A percentile compares a stretch with the other conserved stretches of the same genome.
These are phyloP conservation scores for Luffia ferchaultella DNA, from an alignment of 2,888 invertebrate genomes.

Conservation along the genomic window DNA sequence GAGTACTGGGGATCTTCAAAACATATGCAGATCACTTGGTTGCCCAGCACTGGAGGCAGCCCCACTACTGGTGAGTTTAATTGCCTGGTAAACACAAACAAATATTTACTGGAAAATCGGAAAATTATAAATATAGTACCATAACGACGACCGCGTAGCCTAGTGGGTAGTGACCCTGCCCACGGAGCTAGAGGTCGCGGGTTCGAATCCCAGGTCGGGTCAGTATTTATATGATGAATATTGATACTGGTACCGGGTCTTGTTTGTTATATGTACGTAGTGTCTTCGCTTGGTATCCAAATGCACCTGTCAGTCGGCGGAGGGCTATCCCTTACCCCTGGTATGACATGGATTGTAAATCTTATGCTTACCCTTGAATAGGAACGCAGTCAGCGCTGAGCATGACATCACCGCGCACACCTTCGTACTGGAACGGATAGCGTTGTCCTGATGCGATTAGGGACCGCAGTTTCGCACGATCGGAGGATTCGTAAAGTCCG, in stretches of 20 bases:
- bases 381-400: slow-evolving; percentile 74
- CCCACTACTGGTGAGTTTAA: slow-evolving; percentile 77
- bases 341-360: too few species aligned
- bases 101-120: too few species aligned
- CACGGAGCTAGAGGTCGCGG: too few species aligned
- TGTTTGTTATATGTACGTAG: too few species aligned
- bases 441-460: slow-evolving; percentile 66
- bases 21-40: slow-evolving; percentile 71
- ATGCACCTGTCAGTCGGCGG: too few species aligned
- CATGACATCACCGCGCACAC: slow-evolving; percentile 84
- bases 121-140: background rate
- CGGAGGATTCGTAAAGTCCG: slow-evolving; percentile 67
- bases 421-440: slow-evolving; percentile 73
- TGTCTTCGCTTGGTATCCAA: too few species aligned
- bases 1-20: slow-evolving; percentile 83
- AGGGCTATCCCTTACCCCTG: too few species aligned
- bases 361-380: slow-evolving; percentile 71
- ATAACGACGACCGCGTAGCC: background rate
- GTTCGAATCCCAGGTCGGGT: too few species aligned
- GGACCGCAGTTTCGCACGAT: slow-evolving; percentile 27
- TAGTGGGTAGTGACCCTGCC: too few species aligned
- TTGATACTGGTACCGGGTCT: too few species aligned
- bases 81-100: slow-evolving; percentile 40
- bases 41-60: slow-evolving; percentile 66
- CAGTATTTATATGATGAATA: too few species aligned